These are phyloP conservation scores for Grantiella picta DNA, from an alignment of 2,113 vertebrate species.

Conservation along the genomic window DNA sequence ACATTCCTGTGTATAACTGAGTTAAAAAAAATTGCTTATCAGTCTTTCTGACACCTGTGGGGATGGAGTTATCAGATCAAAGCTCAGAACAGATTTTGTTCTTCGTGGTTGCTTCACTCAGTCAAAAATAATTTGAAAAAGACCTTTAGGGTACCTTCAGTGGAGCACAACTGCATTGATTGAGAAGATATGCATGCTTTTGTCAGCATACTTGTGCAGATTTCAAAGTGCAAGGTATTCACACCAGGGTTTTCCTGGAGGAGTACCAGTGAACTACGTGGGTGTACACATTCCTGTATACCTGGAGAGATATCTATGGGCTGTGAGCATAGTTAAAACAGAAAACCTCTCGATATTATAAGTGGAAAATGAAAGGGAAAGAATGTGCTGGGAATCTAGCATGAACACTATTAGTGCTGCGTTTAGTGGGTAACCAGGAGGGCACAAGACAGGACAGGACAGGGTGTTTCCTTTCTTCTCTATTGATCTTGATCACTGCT, in stretches of 20 bases:
- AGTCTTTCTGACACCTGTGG: constrained; percentile 14
- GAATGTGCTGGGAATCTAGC: not conserved
- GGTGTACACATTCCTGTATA: not conserved
- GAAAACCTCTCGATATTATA: not conserved
- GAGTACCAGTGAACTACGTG: not conserved
- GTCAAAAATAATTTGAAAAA: constrained; percentile 30
- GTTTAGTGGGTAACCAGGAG: not conserved
- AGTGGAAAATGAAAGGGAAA: not conserved
- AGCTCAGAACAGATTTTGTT: constrained; percentile 12
- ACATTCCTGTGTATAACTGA: not conserved
- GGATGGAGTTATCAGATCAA: not conserved
- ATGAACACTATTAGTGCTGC: not conserved
- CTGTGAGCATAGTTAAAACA: not conserved
- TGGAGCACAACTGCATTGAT: not conserved
- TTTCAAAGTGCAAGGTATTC: constrained; percentile 32
- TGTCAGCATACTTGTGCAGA: not conserved
- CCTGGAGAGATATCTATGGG: not conserved
- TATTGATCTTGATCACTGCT: accelerated
- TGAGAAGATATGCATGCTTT: constrained; percentile 16
- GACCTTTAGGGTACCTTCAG: constrained; percentile 9
- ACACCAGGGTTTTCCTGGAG: constrained; percentile 8
- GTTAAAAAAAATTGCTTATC: not conserved
- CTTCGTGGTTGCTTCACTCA: not conserved
- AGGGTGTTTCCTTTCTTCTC: not conserved
- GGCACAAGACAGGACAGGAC: not conserved